phyloP scores from a whole-genome alignment of 92 coral and sea anemone genomes.

The Meandrina meandrites region DNA sequence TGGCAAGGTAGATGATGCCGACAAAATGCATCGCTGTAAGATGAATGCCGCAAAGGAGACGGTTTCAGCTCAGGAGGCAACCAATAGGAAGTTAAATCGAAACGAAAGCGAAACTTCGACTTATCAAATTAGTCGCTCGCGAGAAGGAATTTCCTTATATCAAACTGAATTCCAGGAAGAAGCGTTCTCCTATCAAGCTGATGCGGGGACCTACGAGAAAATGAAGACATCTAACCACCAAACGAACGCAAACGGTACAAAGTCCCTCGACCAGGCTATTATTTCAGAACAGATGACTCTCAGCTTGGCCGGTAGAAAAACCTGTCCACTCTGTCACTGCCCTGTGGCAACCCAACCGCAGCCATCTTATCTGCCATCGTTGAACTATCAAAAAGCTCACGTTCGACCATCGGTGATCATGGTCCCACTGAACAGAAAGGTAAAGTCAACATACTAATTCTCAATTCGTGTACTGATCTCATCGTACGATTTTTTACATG shows the following conservation, averaged over 20 bases:
- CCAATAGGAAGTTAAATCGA: neutral
- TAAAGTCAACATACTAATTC: neutral
- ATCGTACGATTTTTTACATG: no score
- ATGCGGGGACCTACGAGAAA: neutral
- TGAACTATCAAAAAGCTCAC: neutral
- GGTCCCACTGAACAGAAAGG: neutral
- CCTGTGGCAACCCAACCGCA: neutral
- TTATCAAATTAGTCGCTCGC: neutral
- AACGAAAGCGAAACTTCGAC: neutral
- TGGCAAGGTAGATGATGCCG: neutral
- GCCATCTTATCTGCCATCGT: neutral
- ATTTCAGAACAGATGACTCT: neutral
- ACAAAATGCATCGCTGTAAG: neutral
- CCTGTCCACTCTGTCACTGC: conserved; percentile 4
- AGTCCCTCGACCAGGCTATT: neutral
- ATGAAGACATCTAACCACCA: neutral
- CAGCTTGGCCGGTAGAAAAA: neutral
- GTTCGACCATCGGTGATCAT: conserved; percentile 5
- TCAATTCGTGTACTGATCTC: neutral
- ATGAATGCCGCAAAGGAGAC: neutral
- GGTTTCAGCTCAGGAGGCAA: neutral
- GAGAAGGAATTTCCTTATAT: neutral
- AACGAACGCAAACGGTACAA: neutral
- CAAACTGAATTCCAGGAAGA: neutral
- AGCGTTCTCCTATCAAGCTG: neutral